phyloP scores from a whole-genome alignment of 2,888 invertebrate genomes.

The Lasius platythorax region DNA sequence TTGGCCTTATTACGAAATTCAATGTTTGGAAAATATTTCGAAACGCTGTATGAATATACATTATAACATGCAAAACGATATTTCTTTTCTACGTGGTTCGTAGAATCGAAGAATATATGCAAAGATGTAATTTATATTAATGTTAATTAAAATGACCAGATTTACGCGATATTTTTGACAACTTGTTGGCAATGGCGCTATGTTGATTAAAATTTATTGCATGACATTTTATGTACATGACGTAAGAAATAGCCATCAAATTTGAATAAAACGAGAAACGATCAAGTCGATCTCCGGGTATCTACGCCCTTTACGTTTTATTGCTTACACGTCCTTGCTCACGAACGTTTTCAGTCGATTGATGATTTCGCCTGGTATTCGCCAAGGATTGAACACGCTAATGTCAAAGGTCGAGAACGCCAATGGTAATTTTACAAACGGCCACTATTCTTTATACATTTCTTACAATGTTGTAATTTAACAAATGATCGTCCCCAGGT shows the following conservation, averaged over 20 bases:
- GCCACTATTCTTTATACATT: slow-evolving; percentile 1
- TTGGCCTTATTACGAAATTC: background rate
- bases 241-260: slow-evolving; percentile 21
- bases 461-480: slow-evolving; percentile 24
- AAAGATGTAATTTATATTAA: slow-evolving; percentile 21
- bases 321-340: slow-evolving; percentile 26
- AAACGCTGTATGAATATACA: background rate
- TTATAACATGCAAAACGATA: background rate
- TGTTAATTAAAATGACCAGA: slow-evolving; percentile 18
- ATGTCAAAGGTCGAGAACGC: slow-evolving; percentile 38
- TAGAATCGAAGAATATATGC: background rate
- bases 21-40: background rate
- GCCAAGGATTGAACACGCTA: slow-evolving; percentile 30
- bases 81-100: background rate
- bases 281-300: background rate
- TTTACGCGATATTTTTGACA: slow-evolving; percentile 24
- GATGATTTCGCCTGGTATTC: slow-evolving; percentile 40
- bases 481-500: background rate
- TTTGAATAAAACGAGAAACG: slow-evolving; percentile 31
- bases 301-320: slow-evolving; percentile 34
- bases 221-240: background rate
- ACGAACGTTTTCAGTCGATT: slow-evolving; percentile 32
- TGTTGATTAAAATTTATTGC: slow-evolving; percentile 38
- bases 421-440: slow-evolving; percentile 21
- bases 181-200: background rate